These are phyloP conservation scores for Hirtodrosophila histrioides DNA, from an alignment of 2,888 invertebrate genomes.

Conservation along the genomic window DNA sequence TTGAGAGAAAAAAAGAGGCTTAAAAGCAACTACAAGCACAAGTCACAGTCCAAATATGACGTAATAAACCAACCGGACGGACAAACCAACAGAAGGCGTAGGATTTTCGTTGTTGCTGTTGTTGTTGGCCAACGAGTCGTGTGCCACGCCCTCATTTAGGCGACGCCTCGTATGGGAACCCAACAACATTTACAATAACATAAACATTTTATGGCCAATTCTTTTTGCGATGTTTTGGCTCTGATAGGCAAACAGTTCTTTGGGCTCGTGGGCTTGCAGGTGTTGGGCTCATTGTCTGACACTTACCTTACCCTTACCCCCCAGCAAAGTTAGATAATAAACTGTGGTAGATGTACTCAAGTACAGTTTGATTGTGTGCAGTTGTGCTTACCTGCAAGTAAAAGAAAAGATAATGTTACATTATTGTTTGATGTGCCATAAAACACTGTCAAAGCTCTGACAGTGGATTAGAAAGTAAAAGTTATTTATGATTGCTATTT, in stretches of 20 bases:
- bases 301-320: conserved; percentile 24
- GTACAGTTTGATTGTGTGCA: conserved; percentile 13
- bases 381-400: conserved; percentile 60
- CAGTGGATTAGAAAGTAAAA: neutral
- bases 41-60: conserved; percentile 51
- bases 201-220: conserved; percentile 72
- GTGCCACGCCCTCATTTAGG: conserved; percentile 58
- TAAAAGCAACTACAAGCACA: conserved; percentile 36
- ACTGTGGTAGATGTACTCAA: conserved; percentile 17
- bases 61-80: conserved; percentile 46
- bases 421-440: conserved; percentile 38
- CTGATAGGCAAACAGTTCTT: conserved; percentile 50
- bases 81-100: conserved; percentile 52
- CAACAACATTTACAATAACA: conserved; percentile 18
- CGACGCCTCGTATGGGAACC: conserved; percentile 64
- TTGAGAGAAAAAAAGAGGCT: conserved; percentile 31
- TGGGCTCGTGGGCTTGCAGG: conserved; percentile 42
- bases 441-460: conserved; percentile 1
- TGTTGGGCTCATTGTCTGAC: conserved; percentile 50
- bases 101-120: conserved; percentile 48
- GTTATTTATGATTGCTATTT: neutral
- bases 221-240: conserved; percentile 55
- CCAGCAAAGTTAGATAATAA: conserved; percentile 49
- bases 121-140: conserved; percentile 18
- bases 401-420: conserved; percentile 22